These are phyloP conservation scores for Temnothorax curvispinosus DNA, from an alignment of 1,140 invertebrate species.

Conservation along the genomic window DNA sequence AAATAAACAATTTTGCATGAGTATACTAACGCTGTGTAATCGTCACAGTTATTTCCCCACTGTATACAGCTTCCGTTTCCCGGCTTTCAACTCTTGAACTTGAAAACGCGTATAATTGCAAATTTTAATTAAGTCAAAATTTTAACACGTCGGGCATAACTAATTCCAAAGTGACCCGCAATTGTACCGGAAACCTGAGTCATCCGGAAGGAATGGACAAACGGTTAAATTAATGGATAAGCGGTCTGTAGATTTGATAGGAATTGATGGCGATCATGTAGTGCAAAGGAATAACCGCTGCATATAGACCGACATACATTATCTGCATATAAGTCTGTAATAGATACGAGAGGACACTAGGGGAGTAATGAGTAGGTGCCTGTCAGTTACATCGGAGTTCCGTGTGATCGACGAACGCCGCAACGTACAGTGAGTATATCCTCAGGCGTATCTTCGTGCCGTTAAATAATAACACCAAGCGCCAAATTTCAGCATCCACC, in stretches of 20 bases:
- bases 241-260: constrained; percentile 57
- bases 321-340: constrained; percentile 82
- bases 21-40: neutral
- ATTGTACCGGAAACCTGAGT: neutral
- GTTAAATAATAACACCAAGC: neutral
- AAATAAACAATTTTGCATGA: constrained; percentile 5
- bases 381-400: constrained; percentile 83
- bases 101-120: neutral
- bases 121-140: neutral
- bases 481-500: neutral
- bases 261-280: constrained; percentile 49
- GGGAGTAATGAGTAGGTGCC: constrained; percentile 84
- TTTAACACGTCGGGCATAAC: neutral
- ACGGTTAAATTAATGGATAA: constrained; percentile 37
- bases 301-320: constrained; percentile 28
- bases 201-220: constrained; percentile 37
- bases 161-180: constrained; percentile 1
- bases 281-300: constrained; percentile 61
- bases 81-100: neutral
- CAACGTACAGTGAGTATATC: constrained; percentile 70
- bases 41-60: neutral
- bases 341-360: constrained; percentile 85
- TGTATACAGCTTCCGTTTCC: neutral
- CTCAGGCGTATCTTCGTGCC: neutral
- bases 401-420: constrained; percentile 80